Base-by-base conservation (phyloP, 2,888 invertebrate genomes). In the Onthophagus sagittarius region DNA sequence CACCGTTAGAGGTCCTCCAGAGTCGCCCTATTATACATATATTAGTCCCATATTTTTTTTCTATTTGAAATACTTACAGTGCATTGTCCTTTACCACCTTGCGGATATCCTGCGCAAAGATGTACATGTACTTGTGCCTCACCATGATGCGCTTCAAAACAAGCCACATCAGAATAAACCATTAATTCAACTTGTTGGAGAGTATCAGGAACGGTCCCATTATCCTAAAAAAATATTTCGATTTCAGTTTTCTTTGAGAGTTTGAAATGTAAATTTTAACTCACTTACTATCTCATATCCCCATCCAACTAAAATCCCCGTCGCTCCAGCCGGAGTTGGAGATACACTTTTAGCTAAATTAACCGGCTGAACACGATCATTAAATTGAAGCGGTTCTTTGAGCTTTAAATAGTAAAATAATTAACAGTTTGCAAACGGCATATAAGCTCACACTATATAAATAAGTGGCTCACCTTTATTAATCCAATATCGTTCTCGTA, bases 11-110 rank as follows among this genome's bases (percentile, higher is more conserved):
- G 77, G 77, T 13, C 77, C 77, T 23, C 77, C 78, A 39, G 78
- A 74, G 69, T 75, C 74, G 1, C 74, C 72, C 73, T 75, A 53
- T 15, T 67, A 71, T 64, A 67, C 2, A 3, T 2, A 23, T 23
- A 23, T 23, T 3, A 23, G 23, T 23, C 2, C 23, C 23, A n/a
- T n/a, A n/a, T n/a, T 23, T 23, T 23, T 53, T 53, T 4, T 53
- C 6, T 53, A 4, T 53, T 53, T 53, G 5, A 53, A 71, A 23
- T 63, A 78, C 81, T 78, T 79, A 83, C 83, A 71, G 82, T 85
- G 77, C 87, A 87, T 76, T 86, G 86, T 0, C 87, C 87, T 77
- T 82, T 85, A 4, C 87, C 86, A 9, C 87, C 87, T 72, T 83
- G 84, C 0, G 83, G 81, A 9, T 85, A 79, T 0, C 86, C 87